Percentiles rank a stretch among this genome's conserved stretches.
phyloP scores from a whole-genome alignment of 2,797 vertebrate genomes.

The Pogonophryne albipinna region DNA sequence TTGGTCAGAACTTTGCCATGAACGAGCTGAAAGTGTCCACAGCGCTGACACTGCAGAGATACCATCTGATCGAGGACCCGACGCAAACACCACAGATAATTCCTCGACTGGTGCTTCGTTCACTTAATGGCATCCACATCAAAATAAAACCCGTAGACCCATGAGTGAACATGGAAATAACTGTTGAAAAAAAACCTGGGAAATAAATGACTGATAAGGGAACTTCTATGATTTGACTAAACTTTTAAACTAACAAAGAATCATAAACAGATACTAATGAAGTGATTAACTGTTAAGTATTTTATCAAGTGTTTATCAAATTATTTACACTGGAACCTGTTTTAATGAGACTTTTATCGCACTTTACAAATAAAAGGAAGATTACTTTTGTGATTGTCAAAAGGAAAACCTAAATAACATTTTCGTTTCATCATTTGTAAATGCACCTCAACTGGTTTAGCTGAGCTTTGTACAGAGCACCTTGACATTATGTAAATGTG shows the following conservation, averaged over 20 bases:
- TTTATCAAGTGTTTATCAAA: neutral
- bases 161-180: conserved; percentile 16
- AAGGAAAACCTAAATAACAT: neutral
- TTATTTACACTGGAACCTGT: neutral
- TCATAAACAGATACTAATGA: neutral
- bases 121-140: conserved; percentile 88
- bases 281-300: neutral
- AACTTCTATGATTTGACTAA: neutral
- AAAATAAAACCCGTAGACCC: conserved; percentile 74
- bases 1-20: conserved; percentile 94
- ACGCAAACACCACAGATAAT: conserved; percentile 73
- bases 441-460: neutral
- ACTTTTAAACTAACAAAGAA: neutral
- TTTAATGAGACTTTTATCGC: neutral
- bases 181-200: neutral
- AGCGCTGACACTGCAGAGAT: conserved; percentile 86
- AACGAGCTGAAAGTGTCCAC: conserved; percentile 89
- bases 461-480: neutral
- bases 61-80: conserved; percentile 82
- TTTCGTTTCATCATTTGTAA: neutral
- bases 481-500: too few species aligned
- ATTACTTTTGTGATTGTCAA: too few species aligned
- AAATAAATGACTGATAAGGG: neutral
- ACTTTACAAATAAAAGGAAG: neutral
- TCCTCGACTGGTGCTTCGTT: conserved; percentile 82